These are phyloP conservation scores for Eupithecia centaureata DNA, from an alignment of 2,888 invertebrate species.

Conservation along the genomic window DNA sequence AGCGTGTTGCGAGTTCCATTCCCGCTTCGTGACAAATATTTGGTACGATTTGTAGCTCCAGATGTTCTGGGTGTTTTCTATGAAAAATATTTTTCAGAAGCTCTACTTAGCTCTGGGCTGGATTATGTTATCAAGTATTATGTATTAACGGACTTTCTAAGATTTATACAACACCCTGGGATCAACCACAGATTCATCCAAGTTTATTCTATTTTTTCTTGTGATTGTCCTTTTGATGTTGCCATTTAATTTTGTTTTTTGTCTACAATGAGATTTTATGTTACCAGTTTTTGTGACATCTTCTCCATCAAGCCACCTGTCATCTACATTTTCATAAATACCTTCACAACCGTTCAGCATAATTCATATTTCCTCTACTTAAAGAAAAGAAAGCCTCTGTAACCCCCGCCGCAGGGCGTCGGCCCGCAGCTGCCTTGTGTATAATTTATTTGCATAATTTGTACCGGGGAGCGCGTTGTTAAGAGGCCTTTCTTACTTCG, in stretches of 20 bases:
- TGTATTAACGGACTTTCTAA: neutral
- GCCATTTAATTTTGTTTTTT: neutral
- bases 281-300: neutral
- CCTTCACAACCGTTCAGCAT: constrained; percentile 22
- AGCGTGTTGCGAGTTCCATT: no score
- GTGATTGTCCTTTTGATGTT: neutral
- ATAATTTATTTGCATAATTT: constrained; percentile 65
- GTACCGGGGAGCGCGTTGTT: constrained; percentile 47
- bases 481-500: constrained; percentile 32
- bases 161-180: neutral
- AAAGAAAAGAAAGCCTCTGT: constrained; percentile 17
- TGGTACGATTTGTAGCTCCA: no score
- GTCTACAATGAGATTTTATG: neutral
- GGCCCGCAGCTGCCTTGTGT: constrained; percentile 49
- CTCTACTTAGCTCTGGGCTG: no score
- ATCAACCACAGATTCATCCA: neutral
- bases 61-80: no score
- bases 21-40: no score
- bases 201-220: neutral
- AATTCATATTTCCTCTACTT: constrained; percentile 22
- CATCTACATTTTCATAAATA: constrained; percentile 29
- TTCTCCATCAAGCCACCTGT: constrained; percentile 4
- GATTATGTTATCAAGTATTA: no score
- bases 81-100: no score
- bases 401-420: constrained; percentile 38